phyloP scores from a whole-genome alignment of 1,140 invertebrate genomes.

The silkworm (Bombyx mori) region DNA sequence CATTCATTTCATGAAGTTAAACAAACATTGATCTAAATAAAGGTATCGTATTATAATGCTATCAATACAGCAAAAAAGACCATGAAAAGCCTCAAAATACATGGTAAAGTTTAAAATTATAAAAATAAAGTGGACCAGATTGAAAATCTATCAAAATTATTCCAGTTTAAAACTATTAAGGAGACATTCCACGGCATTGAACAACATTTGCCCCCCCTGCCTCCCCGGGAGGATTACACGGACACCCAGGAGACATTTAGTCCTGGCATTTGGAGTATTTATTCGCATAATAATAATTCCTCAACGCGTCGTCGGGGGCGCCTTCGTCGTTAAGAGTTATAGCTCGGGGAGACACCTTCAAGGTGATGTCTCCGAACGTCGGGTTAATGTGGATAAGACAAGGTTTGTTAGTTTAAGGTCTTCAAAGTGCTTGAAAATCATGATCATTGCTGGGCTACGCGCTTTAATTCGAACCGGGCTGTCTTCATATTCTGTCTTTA shows the following conservation, averaged over 20 bases:
- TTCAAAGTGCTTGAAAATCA: too few species aligned
- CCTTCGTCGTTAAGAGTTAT: constrained; percentile 64
- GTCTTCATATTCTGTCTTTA: too few species aligned
- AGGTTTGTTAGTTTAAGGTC: too few species aligned
- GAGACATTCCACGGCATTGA: not conserved
- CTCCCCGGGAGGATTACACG: constrained; percentile 34
- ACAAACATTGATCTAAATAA: too few species aligned
- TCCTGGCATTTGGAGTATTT: constrained; percentile 73
- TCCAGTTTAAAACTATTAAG: constrained; percentile 1
- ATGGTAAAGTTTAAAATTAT: too few species aligned
- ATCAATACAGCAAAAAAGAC: too few species aligned
- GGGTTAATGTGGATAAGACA: constrained; percentile 20
- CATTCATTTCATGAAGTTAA: too few species aligned
- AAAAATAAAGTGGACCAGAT: too few species aligned
- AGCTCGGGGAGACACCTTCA: constrained; percentile 55
- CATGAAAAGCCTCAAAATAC: too few species aligned
- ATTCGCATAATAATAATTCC: constrained; percentile 75
- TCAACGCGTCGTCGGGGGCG: constrained; percentile 64
- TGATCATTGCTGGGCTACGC: too few species aligned
- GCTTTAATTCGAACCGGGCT: too few species aligned
- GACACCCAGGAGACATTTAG: constrained; percentile 63
- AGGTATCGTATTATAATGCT: too few species aligned
- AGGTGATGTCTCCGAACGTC: constrained; percentile 35
- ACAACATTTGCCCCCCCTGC: not conserved
- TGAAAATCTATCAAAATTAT: not conserved